Conservation (phyloP, 1,140 invertebrate genomes). For the Sitobion miscanthi region DNA sequence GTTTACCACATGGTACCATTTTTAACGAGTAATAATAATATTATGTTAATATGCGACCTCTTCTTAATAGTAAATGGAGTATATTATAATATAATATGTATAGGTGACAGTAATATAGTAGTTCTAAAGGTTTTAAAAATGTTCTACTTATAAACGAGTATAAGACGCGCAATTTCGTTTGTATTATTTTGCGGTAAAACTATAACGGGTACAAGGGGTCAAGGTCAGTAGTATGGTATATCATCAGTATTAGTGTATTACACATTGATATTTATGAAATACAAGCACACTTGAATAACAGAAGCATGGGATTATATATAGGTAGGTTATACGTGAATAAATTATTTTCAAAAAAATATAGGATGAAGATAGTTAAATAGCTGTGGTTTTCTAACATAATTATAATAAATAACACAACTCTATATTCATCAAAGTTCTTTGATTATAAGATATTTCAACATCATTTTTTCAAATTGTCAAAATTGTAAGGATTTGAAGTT, state of each 20-base stretch:
- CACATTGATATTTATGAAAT: background rate
- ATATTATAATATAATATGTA: background rate
- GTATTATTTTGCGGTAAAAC: background rate
- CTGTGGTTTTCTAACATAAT: no score
- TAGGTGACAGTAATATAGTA: constrained; percentile 3
- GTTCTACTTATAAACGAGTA: background rate
- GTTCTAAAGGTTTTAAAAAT: background rate
- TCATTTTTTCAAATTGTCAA: background rate
- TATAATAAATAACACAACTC: background rate
- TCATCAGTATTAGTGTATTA: no score
- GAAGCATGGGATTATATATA: background rate
- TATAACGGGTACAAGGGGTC: background rate
- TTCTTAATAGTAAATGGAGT: background rate
- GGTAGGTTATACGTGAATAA: background rate
- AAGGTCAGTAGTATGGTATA: constrained; percentile 22
- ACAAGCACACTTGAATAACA: background rate
- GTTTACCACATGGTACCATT: background rate
- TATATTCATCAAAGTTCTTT: background rate
- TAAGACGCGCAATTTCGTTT: background rate
- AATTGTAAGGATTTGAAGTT: background rate
- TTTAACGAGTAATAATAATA: background rate
- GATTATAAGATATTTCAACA: no score
- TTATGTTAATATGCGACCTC: background rate
- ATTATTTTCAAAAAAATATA: background rate
- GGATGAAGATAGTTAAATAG: background rate